These are phyloP conservation scores for Pelagia noctiluca DNA, from an alignment of 30 jellyfish, hydroid and myxozoan species.

Conservation along the genomic window DNA sequence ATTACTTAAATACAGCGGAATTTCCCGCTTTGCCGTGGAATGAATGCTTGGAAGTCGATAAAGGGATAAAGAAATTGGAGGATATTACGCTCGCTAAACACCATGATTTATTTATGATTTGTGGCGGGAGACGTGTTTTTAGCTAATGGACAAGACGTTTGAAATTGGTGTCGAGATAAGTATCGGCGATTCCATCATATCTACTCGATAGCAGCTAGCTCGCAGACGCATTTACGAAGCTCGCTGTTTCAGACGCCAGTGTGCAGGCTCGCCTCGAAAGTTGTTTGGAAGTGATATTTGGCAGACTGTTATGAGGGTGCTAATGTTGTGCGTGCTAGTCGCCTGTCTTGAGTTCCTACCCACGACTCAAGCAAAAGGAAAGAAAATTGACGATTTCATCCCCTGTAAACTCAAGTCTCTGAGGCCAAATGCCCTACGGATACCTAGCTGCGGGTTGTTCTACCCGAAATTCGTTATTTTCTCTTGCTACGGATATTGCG, in stretches of 20 bases:
- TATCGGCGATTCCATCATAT: too few species aligned
- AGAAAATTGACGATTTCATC: conserved; percentile 29
- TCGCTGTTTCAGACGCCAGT: conserved; percentile 10
- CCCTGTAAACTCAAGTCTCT: conserved; percentile 46
- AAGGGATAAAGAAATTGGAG: not conserved
- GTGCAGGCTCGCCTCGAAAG: too few species aligned
- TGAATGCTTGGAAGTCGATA: too few species aligned
- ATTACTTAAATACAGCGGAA: too few species aligned
- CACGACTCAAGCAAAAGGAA: conserved; percentile 68
- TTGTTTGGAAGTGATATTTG: too few species aligned
- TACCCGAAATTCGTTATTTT: not conserved
- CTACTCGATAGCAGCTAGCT: not conserved
- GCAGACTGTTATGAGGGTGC: conserved; percentile 70
- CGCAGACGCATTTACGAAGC: not conserved
- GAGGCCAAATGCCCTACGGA: conserved; percentile 16
- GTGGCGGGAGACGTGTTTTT: conserved; percentile 43
- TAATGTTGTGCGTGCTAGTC: conserved; percentile 9
- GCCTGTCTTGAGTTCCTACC: conserved; percentile 42
- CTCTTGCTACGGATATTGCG: conserved; percentile 66
- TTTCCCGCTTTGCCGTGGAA: too few species aligned
- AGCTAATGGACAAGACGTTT: conserved; percentile 12
- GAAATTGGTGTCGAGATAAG: too few species aligned
- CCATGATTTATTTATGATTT: conserved; percentile 61
- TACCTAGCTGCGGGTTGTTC: conserved; percentile 29
- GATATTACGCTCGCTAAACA: not conserved